Percentiles rank a stretch among this genome's conserved stretches.
phyloP scores from a whole-genome alignment of 2,888 invertebrate genomes.

The Periphyllus acericola region DNA sequence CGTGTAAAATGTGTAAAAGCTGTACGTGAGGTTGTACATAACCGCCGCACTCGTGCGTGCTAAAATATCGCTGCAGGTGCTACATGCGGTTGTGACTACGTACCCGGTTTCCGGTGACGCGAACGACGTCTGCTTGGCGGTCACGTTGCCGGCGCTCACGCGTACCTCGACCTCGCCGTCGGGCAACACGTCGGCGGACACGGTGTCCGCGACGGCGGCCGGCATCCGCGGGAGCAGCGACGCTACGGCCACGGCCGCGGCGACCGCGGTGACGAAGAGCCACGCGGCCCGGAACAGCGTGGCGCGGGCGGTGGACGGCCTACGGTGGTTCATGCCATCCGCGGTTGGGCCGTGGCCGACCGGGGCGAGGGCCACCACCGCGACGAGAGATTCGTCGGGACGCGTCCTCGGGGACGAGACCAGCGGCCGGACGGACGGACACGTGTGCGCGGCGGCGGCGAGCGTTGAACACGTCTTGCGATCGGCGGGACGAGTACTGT shows the following conservation, averaged over 20 bases:
- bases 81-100: not conserved
- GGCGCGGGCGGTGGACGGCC: not conserved
- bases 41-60: no score
- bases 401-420: not conserved
- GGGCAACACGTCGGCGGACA: slow-evolving; percentile 74
- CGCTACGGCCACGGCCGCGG: not conserved
- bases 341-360: slow-evolving; percentile 7
- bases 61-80: no score
- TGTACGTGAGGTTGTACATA: no score
- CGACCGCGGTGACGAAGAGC: slow-evolving; percentile 17
- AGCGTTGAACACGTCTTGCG: no score
- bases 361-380: no score
- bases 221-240: not conserved
- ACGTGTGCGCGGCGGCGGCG: not conserved
- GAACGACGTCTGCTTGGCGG: slow-evolving; percentile 75
- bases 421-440: no score
- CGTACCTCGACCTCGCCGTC: slow-evolving; percentile 79
- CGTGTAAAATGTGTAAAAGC: no score
- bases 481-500: not conserved
- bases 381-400: not conserved
- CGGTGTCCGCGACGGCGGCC: slow-evolving; percentile 70
- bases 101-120: slow-evolving; percentile 58
- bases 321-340: slow-evolving; percentile 52
- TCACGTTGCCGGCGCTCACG: slow-evolving; percentile 74
- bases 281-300: not conserved